phyloP scores from a whole-genome alignment of 1,140 invertebrate species.

The Prorops nasuta region DNA sequence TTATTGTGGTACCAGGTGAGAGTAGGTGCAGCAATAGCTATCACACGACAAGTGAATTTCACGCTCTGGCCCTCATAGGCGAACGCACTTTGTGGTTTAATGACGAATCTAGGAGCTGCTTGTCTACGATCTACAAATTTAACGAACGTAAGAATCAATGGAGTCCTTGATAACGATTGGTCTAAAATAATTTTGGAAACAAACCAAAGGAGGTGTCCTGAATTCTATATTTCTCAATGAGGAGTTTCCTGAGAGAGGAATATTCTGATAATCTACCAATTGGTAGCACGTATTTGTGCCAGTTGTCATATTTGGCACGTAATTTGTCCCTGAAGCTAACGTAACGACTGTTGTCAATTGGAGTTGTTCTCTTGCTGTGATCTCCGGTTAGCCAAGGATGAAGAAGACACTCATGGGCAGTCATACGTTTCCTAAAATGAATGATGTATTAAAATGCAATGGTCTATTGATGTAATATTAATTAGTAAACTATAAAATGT shows the following conservation, averaged over 20 bases:
- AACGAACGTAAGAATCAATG: too few species aligned
- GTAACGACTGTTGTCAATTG: slow-evolving; percentile 81
- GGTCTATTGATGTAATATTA: slow-evolving; percentile 7
- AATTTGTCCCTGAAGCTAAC: slow-evolving; percentile 84
- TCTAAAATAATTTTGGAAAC: too few species aligned
- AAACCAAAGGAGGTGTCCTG: slow-evolving; percentile 94
- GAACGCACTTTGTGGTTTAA: slow-evolving; percentile 91
- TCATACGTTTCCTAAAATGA: slow-evolving; percentile 86
- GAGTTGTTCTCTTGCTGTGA: slow-evolving; percentile 69
- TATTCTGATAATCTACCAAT: slow-evolving; percentile 97
- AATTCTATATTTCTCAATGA: slow-evolving; percentile 95
- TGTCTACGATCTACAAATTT: slow-evolving; percentile 82
- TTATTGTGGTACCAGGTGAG: slow-evolving; percentile 95
- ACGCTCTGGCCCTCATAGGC: slow-evolving; percentile 96
- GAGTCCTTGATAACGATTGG: background rate
- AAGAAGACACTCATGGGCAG: slow-evolving; percentile 92
- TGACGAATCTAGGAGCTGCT: slow-evolving; percentile 96
- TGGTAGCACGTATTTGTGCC: slow-evolving; percentile 89
- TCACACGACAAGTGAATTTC: slow-evolving; percentile 95
- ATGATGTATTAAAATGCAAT: slow-evolving; percentile 12
- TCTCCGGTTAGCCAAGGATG: slow-evolving; percentile 94
- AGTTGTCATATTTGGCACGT: slow-evolving; percentile 81
- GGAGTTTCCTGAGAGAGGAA: slow-evolving; percentile 92
- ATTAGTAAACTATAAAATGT: slow-evolving; percentile 1
- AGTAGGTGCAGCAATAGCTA: slow-evolving; percentile 90